phyloP scores from a whole-genome alignment of 2,888 invertebrate genomes.

The Dicranocentrus wangi region DNA sequence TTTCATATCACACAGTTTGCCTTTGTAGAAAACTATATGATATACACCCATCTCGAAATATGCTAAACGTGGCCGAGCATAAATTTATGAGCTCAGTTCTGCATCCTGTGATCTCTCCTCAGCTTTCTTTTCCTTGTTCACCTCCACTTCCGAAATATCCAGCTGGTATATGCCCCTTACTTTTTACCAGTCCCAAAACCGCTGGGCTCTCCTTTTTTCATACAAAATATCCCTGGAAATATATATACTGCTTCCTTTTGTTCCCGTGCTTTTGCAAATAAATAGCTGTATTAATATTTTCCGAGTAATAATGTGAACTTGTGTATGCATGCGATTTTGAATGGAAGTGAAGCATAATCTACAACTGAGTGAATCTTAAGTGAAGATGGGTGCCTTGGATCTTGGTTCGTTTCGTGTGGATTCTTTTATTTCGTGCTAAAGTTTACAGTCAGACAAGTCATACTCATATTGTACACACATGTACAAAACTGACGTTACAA shows the following conservation, averaged over 20 bases:
- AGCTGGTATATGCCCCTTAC: background rate
- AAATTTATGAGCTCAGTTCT: slow-evolving; percentile 36
- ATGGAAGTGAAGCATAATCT: slow-evolving; percentile 17
- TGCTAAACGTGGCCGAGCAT: slow-evolving; percentile 41
- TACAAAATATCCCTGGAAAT: background rate
- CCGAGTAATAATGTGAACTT: background rate
- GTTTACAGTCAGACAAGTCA: too few species aligned
- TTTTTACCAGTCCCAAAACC: background rate
- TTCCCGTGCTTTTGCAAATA: slow-evolving; percentile 44
- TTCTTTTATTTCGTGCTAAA: too few species aligned
- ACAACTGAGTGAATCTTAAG: slow-evolving; percentile 25
- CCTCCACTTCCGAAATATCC: slow-evolving; percentile 25
- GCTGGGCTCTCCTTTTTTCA: background rate
- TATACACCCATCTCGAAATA: slow-evolving; percentile 24
- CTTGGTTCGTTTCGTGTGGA: too few species aligned
- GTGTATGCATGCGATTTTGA: slow-evolving; percentile 7
- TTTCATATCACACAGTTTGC: too few species aligned
- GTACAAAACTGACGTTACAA: too few species aligned
- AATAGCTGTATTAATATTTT: slow-evolving; percentile 43
- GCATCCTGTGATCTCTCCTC: slow-evolving; percentile 15
- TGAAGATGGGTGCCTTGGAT: background rate
- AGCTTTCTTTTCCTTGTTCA: slow-evolving; percentile 21
- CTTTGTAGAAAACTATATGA: background rate
- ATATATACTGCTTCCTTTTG: background rate
- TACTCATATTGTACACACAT: too few species aligned